Percentiles rank a stretch among this genome's conserved stretches.
Evolutionary conservation across 2,113 vertebrate genomes (phyloP).

Genomic region (Mirounga angustirostris): DNA sequence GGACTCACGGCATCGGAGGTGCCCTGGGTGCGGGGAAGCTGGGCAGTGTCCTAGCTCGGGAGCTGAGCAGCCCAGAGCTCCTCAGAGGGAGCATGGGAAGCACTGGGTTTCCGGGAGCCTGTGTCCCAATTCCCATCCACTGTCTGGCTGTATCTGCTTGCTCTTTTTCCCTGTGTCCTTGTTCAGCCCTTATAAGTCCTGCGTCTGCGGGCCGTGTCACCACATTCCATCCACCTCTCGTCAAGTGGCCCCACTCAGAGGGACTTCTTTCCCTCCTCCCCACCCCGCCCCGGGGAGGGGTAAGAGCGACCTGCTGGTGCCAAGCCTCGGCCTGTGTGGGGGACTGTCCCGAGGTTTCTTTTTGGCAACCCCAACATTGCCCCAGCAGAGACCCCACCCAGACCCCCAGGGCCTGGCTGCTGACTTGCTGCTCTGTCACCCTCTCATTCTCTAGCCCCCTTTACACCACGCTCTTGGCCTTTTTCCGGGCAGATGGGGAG

Average conservation of each 20-base stretch:
- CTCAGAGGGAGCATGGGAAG: not conserved
- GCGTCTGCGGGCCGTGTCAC: constrained; percentile 73
- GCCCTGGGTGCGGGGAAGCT: not conserved
- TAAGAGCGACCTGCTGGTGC: constrained; percentile 50
- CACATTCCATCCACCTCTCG: constrained; percentile 84
- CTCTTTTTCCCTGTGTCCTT: constrained; percentile 3
- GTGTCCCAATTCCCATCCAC: not conserved
- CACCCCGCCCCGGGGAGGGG: not conserved
- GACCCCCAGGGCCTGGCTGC: not conserved
- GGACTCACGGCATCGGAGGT: not conserved
- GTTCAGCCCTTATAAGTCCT: constrained; percentile 88
- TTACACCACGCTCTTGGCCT: not conserved
- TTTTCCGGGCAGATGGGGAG: not conserved
- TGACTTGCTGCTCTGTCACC: not conserved
- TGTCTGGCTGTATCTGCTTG: not conserved
- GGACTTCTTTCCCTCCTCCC: not conserved
- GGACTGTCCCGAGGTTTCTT: not conserved
- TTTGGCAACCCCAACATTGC: not conserved
- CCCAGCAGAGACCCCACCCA: not conserved
- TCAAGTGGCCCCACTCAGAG: constrained; percentile 81
- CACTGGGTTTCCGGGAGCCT: not conserved
- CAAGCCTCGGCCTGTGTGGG: not conserved
- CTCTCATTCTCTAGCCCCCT: not conserved
- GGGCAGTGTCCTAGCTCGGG: not conserved
- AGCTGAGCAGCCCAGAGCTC: not conserved